Base-by-base conservation (phyloP, 2,797 vertebrate species). In the Onychomys torridus region DNA sequence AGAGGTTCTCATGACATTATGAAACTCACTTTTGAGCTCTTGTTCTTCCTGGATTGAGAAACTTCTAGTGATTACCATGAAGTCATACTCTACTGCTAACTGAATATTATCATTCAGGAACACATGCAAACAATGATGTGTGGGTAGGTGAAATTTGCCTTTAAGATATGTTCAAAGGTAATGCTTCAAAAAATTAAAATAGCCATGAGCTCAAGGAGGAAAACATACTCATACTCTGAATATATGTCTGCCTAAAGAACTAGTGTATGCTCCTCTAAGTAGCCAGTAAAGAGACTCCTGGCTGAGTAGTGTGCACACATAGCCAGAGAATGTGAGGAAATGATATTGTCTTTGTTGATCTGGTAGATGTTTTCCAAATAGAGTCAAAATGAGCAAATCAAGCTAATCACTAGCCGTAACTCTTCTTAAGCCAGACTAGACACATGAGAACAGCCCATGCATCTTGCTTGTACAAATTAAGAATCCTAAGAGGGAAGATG, bases 101-200 rank as follows among this genome's bases (percentile, higher is more conserved):
- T 86, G 55, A 65, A 82, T 37, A 43, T 82, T 75, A 67, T 59
- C 59, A 21, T 10, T 29, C 79, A 3, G 23, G 32, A 37, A 40
- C 55, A 52, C 21, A 13, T 1, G 6, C 34, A 49, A 82, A 85
- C 32, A 79, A 27, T 69, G 34, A 67, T 2, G 10, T 6, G 34
- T 29, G 73, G 7, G 17, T 27, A 92, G 25, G 43, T 52, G 10
- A 49, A 97, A 3, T 27, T 88, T 21, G 16, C 12, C 23, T 81
- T 88, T 88, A 73, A 89, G 29, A 21, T 14, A 1, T 96, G 46
- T 49, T 91, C 21, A 91, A 96, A 95, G 92, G 13, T 52, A 93
- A 89, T 8, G 8, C 37, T 40, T 81, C 79, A 86, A 63, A 96
- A 86, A 43, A 84, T 52, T 79, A 75, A 94, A 87, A 81, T 91